These are phyloP conservation scores for Isaurus tuberculatus DNA, from an alignment of 92 coral and sea anemone species.

Conservation along the genomic window DNA sequence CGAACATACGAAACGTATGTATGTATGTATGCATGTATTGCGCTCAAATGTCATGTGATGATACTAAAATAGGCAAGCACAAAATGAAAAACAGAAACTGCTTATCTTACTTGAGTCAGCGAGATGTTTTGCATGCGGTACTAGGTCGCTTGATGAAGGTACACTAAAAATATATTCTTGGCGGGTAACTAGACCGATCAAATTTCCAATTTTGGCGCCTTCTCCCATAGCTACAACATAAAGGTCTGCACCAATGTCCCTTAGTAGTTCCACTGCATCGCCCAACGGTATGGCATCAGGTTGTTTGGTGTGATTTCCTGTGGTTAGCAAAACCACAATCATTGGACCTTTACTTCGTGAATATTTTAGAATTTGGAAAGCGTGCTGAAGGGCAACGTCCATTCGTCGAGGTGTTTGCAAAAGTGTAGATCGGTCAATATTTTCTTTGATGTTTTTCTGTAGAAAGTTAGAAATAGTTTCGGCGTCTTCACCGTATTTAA, in stretches of 20 bases:
- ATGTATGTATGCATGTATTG: no score
- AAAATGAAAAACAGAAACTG: not conserved
- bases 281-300: not conserved
- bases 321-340: conserved; percentile 26
- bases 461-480: conserved; percentile 28
- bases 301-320: conserved; percentile 22
- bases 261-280: conserved; percentile 4
- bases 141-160: conserved; percentile 23
- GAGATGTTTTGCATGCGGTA: conserved; percentile 17
- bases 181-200: conserved; percentile 4
- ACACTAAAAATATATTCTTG: conserved; percentile 12
- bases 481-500: conserved; percentile 31
- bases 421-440: conserved; percentile 21
- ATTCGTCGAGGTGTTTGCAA: conserved; percentile 29
- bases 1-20: no score
- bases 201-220: not conserved
- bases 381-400: conserved; percentile 31
- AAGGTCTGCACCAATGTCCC: conserved; percentile 1
- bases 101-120: conserved; percentile 27
- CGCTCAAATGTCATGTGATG: not conserved
- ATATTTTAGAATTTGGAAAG: conserved; percentile 19
- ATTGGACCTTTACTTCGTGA: conserved; percentile 11
- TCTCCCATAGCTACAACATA: conserved; percentile 39
- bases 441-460: conserved; percentile 22
- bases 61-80: not conserved